Evolutionary conservation across 2,113 vertebrate species (phyloP).

Genomic region (Cichladusa arquata): DNA sequence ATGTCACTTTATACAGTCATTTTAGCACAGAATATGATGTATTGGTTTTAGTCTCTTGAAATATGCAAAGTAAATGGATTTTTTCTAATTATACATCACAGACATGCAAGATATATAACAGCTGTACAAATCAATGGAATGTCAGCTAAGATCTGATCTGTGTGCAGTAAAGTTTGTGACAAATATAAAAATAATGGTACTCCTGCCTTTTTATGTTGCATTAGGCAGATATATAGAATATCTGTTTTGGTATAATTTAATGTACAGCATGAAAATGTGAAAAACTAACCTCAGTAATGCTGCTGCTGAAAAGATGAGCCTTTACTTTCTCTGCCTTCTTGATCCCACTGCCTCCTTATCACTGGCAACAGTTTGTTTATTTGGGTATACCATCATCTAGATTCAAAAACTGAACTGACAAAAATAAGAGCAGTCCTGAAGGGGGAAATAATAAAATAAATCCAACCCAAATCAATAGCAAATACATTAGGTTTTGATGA

Average conservation of each 20-base stretch:
- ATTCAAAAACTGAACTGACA: neutral
- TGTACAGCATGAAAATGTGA: neutral
- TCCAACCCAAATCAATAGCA: neutral
- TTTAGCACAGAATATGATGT: neutral
- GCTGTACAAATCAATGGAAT: neutral
- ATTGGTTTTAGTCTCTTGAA: slow-evolving; percentile 30
- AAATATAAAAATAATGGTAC: neutral
- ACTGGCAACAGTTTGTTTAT: neutral
- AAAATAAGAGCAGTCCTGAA: neutral
- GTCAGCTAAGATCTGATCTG: neutral
- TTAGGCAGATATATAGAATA: neutral
- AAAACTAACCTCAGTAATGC: neutral
- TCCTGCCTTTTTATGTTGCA: neutral
- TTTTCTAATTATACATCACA: neutral
- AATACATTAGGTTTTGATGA: neutral
- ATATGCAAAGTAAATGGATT: slow-evolving; percentile 36
- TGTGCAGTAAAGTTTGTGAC: neutral
- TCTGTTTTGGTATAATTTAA: neutral
- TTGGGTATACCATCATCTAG: neutral
- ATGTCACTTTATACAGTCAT: neutral
- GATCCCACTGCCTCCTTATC: neutral
- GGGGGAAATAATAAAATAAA: neutral
- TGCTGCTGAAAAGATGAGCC: neutral
- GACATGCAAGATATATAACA: neutral
- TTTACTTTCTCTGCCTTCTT: neutral